These are phyloP conservation scores for Lates japonicus DNA, from an alignment of 2,797 vertebrate genomes.

Conservation along the genomic window DNA sequence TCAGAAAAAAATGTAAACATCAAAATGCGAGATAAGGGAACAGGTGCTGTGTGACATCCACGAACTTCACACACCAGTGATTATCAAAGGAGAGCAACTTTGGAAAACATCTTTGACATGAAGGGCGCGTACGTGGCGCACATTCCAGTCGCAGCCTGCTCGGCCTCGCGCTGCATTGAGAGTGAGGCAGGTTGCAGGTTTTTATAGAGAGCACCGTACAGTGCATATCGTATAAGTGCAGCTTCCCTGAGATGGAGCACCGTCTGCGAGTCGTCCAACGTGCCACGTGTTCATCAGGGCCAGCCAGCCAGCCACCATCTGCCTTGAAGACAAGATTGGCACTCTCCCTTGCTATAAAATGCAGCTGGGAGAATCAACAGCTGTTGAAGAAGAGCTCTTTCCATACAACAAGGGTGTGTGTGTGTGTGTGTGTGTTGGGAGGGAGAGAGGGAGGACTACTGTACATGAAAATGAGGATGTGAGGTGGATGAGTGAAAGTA, in stretches of 20 bases:
- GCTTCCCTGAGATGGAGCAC: constrained; percentile 47
- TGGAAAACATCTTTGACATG: constrained; percentile 72
- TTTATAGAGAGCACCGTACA: constrained; percentile 31
- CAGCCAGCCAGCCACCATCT: constrained; percentile 80
- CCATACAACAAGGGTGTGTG: constrained; percentile 58
- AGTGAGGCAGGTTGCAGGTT: constrained; percentile 60
- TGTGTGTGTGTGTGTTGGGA: neutral
- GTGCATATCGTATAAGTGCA: constrained; percentile 29
- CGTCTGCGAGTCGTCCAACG: constrained; percentile 58
- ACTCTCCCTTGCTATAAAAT: constrained; percentile 72
- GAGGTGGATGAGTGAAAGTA: constrained; percentile 54
- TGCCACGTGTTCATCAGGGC: constrained; percentile 79
- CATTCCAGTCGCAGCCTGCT: constrained; percentile 74
- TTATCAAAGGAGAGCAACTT: constrained; percentile 78
- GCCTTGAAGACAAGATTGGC: constrained; percentile 77
- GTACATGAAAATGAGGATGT: constrained; percentile 60
- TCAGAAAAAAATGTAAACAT: constrained; percentile 71
- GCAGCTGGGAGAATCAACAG: constrained; percentile 79
- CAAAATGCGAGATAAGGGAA: constrained; percentile 60
- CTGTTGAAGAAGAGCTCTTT: constrained; percentile 72
- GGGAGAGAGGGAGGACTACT: constrained; percentile 31
- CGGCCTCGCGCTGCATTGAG: constrained; percentile 44
- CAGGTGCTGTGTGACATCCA: constrained; percentile 73
- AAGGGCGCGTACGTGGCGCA: constrained; percentile 67
- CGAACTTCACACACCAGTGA: constrained; percentile 65